A percentile compares a stretch with the other conserved stretches of the same genome.
These are phyloP conservation scores for Scatophagus argus DNA, from an alignment of 2,113 vertebrate genomes.

Conservation along the genomic window DNA sequence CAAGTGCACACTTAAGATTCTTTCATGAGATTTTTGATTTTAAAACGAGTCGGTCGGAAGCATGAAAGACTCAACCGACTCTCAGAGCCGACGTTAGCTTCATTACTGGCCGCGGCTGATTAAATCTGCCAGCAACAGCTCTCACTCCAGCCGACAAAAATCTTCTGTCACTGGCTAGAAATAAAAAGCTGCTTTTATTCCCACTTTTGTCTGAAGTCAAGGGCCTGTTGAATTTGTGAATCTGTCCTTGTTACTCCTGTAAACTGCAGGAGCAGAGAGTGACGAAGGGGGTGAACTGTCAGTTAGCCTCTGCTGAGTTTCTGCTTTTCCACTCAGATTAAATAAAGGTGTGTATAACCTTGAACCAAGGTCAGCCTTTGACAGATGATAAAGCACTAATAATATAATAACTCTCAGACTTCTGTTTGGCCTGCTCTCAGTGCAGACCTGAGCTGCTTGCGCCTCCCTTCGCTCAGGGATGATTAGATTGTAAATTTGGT, in stretches of 20 bases:
- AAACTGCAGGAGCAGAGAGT: not conserved
- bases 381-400: conserved; percentile 38
- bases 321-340: not conserved
- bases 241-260: not conserved
- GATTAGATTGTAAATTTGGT: conserved; percentile 70
- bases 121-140: not conserved
- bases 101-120: too few species aligned
- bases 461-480: conserved; percentile 23
- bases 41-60: not conserved
- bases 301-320: not conserved
- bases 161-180: not conserved
- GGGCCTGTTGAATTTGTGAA: not conserved
- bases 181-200: not conserved
- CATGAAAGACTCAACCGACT: too few species aligned
- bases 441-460: not conserved
- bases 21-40: not conserved
- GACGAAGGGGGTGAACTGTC: not conserved
- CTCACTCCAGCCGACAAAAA: not conserved
- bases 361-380: conserved; percentile 25
- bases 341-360: conserved; percentile 34
- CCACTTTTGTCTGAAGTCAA: not conserved
- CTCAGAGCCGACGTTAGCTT: not conserved
- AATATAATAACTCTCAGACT: conserved; percentile 32
- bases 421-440: conserved; percentile 26
- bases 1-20: not conserved